Evolutionary conservation across 2,113 vertebrate species (phyloP), one percentile per base, ranked within the genome.

Genomic region (Hepsetus odoe): DNA sequence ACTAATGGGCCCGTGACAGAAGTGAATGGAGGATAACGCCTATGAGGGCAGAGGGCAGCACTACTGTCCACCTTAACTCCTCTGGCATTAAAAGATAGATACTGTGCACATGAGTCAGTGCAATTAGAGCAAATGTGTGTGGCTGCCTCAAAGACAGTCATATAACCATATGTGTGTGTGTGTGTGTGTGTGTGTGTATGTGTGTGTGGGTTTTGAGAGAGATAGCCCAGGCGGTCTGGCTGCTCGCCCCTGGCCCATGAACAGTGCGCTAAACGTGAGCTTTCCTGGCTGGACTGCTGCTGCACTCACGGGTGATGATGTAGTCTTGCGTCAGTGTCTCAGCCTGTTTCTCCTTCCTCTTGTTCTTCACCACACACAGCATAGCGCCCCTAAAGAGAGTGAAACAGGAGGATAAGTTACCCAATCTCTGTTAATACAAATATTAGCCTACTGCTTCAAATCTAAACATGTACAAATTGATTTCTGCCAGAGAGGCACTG

Each of bases 261-360:
- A 33, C 24, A 61, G 71, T 26, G 30, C 3, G 59, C 14, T 20
- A 32, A 35, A 32, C 2, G 32, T 18, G 58, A 61, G 55, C 24
- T 28, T 26, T 58, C 2, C 55, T 28, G 26, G 30, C 24, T 64
- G 22, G 9, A 5, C 18, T 5, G 33, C 59, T 65, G 38, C 55
- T 16, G 20, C 42, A 93, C 97, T 96, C 91, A 98, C 96, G 97
- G 30, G 97, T 99, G 87, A 99, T 99, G 91, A 99, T 97, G 86
- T 98, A 99, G 90, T 99, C 97, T 85, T 99, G 96, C 1, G 96
- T 98, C 32, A 99, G 92, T 13, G 95, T 94, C 89, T 97, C 97
- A 0, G 96, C 95, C 71, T 97, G 96, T 75, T 93, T 96, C 32
- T 94, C 93, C 87, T 98, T 98, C 80, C 93, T 88, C 85, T 96